Evolutionary conservation across 2,888 invertebrate species (phyloP).

Genomic region (Mesopsocus fuscifrons): DNA sequence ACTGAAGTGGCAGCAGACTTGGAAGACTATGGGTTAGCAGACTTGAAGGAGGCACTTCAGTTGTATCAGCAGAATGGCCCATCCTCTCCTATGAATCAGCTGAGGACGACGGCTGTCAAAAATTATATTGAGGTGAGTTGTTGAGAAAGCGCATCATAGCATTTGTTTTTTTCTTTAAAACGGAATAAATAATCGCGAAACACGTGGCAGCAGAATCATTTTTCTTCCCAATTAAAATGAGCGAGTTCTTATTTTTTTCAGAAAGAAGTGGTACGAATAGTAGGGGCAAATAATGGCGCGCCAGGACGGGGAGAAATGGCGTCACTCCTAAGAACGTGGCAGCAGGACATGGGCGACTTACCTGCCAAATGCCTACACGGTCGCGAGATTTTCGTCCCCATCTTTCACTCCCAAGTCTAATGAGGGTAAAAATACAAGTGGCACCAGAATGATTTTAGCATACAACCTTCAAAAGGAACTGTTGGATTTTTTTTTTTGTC

Average conservation of each 20-base stretch:
- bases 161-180: not conserved
- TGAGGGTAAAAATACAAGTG: too few species aligned
- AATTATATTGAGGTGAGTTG: constrained; percentile 16
- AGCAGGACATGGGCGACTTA: not conserved
- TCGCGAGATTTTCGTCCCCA: not conserved
- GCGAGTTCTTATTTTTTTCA: constrained; percentile 4
- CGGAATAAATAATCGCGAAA: too few species aligned
- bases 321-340: not conserved
- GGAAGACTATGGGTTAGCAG: constrained; percentile 15
- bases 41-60: constrained; percentile 16
- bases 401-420: not conserved
- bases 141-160: too few species aligned
- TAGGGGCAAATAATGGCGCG: not conserved
- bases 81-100: constrained; percentile 12
- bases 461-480: too few species aligned
- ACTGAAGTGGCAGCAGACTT: constrained; percentile 16
- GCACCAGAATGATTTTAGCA: too few species aligned
- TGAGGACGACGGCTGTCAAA: constrained; percentile 15
- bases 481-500: too few species aligned
- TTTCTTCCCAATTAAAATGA: too few species aligned
- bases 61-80: constrained; percentile 12
- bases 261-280: constrained; percentile 10
- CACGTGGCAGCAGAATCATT: too few species aligned
- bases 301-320: not conserved
- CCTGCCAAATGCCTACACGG: constrained; percentile 5